Evolutionary conservation across 2,888 invertebrate genomes (phyloP), one percentile per base, ranked within the genome.

Genomic region (Xylophagus ater): DNA sequence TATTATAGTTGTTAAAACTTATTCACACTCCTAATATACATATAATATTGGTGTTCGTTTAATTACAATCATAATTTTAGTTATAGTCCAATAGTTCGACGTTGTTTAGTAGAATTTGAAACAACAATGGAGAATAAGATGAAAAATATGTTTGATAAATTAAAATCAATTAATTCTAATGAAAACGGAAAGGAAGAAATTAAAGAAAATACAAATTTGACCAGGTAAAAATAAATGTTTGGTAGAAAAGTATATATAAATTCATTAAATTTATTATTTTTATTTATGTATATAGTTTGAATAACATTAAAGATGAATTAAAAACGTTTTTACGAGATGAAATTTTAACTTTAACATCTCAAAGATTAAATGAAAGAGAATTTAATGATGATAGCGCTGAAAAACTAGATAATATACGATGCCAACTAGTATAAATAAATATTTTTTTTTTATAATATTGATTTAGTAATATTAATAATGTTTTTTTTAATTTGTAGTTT

Each of bases 11-110:
- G n/a, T n/a, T n/a, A n/a, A n/a, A n/a, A n/a, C n/a, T n/a, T n/a
- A n/a, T n/a, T n/a, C n/a, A n/a, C n/a, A n/a, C n/a, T n/a, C n/a
- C n/a, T n/a, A n/a, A n/a, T n/a, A n/a, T n/a, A n/a, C n/a, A n/a
- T n/a, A n/a, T n/a, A n/a, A n/a, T n/a, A n/a, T n/a, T n/a, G n/a
- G n/a, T n/a, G n/a, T n/a, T n/a, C n/a, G n/a, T n/a, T n/a, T n/a
- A n/a, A n/a, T n/a, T n/a, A n/a, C n/a, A n/a, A n/a, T n/a, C n/a
- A n/a, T n/a, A n/a, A 18, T 7, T 32, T 39, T 20, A 53, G 52
- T 25, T 50, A 48, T 21, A 56, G 53, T 40, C 55, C 56, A 3
- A 40, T 54, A 29, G 50, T 56, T 15, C 45, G 51, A 4, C 53
- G 51, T 39, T 55, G 50, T 40, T 46, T 54, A 37, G 39, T 37